These are phyloP conservation scores for Struthio camelus DNA, from an alignment of 2,113 vertebrate species.

Conservation along the genomic window DNA sequence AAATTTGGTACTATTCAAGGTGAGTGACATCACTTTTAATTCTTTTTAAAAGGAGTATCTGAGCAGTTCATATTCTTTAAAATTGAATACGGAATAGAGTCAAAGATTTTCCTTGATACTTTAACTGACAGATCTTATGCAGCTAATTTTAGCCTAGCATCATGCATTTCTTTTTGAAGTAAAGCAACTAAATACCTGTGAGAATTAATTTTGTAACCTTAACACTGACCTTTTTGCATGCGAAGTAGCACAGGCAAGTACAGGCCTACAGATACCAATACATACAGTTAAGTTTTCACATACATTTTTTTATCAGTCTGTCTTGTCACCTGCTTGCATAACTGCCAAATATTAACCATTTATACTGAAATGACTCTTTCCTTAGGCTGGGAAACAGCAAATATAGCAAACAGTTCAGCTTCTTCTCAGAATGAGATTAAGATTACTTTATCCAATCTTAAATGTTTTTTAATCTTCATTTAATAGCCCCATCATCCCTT, in stretches of 20 bases:
- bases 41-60: background rate
- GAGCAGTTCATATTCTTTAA: background rate
- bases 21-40: background rate
- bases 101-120: background rate
- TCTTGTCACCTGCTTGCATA: background rate
- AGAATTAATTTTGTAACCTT: constrained; percentile 13
- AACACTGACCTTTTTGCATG: background rate
- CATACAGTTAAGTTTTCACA: background rate
- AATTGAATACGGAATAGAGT: constrained; percentile 14
- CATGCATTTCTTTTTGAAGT: background rate
- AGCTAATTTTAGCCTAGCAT: constrained; percentile 3
- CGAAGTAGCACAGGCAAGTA: background rate
- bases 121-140: background rate
- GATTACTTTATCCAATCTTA: background rate
- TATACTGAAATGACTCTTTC: background rate
- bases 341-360: background rate
- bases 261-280: accelerated
- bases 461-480: background rate
- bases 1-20: background rate
- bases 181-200: constrained; percentile 31
- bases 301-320: background rate
- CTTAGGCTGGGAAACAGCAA: background rate
- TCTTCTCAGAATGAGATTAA: background rate
- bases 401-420: background rate
- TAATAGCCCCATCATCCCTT: background rate